Base-by-base conservation (phyloP, 1,140 invertebrate genomes). In the Atta texana region DNA sequence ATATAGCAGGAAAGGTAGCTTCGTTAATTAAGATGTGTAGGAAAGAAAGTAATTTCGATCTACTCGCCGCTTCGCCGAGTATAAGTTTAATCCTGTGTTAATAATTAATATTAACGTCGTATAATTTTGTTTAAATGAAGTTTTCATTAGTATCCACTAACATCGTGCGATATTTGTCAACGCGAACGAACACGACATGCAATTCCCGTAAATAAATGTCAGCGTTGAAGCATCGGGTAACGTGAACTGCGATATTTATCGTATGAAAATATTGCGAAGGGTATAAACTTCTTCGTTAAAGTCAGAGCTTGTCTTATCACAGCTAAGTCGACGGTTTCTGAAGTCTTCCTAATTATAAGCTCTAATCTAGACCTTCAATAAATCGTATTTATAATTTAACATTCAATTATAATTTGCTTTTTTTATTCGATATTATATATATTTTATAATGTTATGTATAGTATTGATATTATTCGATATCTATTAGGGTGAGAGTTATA, bases 171-270 rank as follows among this genome's bases (percentile, higher is more conserved):
- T 59, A 84, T 84, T 75, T 84, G 68, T 84, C 80, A 84, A 24
- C 80, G 80, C 28, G 34, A 69, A 31, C 61, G 55, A 61, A 12
- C 80, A 8, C 69, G 69, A 74, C 69, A 61, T 71, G 80, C 69
- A 84, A 84, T 84, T 72, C 55, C 21, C 24, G 69, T 61, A 84
- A 24, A 84, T 84, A 84, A 84, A 84, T 84, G 80, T 75, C 80
- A 61, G 39, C 55, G 69, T 84, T 81, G 69, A 75, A 63, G 69
- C 44, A 75, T 82, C 51, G 68, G n/a, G 78, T 71, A 81, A 81
- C 66, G 51, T 28, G 66, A 81, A 53, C 51, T n/a, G 31, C 55
- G 53, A 82, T 82, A 82, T 82, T 82, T 82, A 82, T 74, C 55
- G 68, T 63, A 84, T 74, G 80, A 64, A 84, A 84, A 84, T 74